Base-by-base conservation (phyloP, 2,797 vertebrate genomes). In the Myotis planiceps region DNA sequence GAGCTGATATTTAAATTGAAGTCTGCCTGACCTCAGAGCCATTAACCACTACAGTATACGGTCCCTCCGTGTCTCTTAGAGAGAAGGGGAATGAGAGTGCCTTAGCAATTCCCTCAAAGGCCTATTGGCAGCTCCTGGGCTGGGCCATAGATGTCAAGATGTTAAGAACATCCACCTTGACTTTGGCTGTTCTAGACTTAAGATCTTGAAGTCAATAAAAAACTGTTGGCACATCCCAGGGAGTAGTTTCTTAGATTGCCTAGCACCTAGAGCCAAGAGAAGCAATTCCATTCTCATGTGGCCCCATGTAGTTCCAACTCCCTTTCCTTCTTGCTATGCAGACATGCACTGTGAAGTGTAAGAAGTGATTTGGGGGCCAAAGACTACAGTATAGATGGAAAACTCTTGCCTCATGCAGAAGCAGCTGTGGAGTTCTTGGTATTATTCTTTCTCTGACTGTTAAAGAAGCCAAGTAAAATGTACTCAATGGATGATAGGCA, bases 331-430 rank as follows among this genome's bases (percentile, higher is more conserved):
- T 88, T 95, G 79, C 84, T 84, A 39, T 86, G 18, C 49, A 94
- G 93, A 92, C 83, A 88, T 14, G 87, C 76, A 90, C 82, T 39
- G 42, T 92, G 81, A 94, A 68, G 93, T 93, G 84, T 96, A 94
- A 97, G 95, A 96, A 96, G 65, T 47, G 49, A 78, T 82, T 93
- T 76, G 49, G 53, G 45, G 58, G 96, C 96, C 96, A 98, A 97
- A 92, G 55, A 74, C 96, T 93, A 95, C 95, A 97, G 13, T 79
- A 29, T 14, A 15, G 19, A 63, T 96, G 95, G 96, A 94, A 97
- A 97, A 96, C 60, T 34, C 60, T 96, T 83, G 92, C 84, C 69
- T 97, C 66, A 63, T 82, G 80, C 47, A 63, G 68, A 85, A 95
- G 66, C 87, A 93, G 76, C 93, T 96, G 81, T 79, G 34, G 82